Conservation (phyloP, 2,113 vertebrate genomes). For the Terrapene triunguis region DNA sequence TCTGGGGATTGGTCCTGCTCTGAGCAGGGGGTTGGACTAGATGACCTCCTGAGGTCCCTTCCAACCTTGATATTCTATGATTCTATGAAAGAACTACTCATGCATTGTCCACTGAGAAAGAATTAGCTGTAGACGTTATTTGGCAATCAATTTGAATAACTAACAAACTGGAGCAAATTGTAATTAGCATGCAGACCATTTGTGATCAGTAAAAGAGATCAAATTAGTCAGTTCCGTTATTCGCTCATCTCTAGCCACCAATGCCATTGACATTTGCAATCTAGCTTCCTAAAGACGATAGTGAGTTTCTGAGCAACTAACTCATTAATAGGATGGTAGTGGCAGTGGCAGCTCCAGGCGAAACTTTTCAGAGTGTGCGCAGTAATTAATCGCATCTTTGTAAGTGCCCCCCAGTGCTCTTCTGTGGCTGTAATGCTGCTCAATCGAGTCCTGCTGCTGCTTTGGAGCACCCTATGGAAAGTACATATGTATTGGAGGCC, state of each 20-base stretch:
- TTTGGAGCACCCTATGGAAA: background rate
- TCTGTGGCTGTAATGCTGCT: background rate
- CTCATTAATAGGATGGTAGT: background rate
- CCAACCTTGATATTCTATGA: no score
- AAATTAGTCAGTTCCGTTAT: background rate
- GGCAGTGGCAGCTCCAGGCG: background rate
- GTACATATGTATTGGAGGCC: background rate
- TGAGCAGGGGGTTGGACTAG: no score
- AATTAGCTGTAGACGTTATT: background rate
- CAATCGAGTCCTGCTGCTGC: background rate
- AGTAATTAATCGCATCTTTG: background rate
- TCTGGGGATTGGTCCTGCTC: no score
- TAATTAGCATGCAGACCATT: background rate
- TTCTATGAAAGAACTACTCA: background rate
- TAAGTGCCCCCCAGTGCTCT: background rate
- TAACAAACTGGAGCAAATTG: background rate
- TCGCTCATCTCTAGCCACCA: background rate
- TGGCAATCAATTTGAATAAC: background rate
- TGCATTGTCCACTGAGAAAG: background rate
- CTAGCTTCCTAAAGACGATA: background rate
- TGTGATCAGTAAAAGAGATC: background rate
- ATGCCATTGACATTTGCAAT: background rate
- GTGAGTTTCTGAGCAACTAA: background rate
- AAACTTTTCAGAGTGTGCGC: background rate
- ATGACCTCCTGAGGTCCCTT: no score